Evolutionary conservation across 2,113 vertebrate species (phyloP).

Genomic region (Scophthalmus maximus): DNA sequence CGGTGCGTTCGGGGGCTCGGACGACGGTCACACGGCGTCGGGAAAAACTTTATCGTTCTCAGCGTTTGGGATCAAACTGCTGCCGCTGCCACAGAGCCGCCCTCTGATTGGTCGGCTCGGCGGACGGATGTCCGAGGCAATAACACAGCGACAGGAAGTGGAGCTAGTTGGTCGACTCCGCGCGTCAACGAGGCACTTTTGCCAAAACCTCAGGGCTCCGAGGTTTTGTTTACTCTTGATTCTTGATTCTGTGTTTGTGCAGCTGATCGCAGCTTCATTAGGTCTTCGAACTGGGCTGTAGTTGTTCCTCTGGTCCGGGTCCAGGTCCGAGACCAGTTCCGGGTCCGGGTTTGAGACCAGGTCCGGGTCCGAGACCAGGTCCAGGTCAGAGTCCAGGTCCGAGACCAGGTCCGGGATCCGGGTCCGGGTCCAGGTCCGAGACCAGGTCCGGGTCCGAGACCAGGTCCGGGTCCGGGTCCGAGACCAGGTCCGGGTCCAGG

Average conservation of each 20-base stretch:
- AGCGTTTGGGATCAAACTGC: too few species aligned
- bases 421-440: too few species aligned
- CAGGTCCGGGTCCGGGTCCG: too few species aligned
- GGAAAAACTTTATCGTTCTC: too few species aligned
- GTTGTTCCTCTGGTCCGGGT: background rate
- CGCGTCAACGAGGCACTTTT: constrained; percentile 70
- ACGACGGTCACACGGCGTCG: background rate
- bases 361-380: too few species aligned
- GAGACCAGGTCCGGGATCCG: too few species aligned
- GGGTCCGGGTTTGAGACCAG: too few species aligned
- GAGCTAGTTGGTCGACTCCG: constrained; percentile 26
- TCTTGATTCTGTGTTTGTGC: constrained; percentile 66
- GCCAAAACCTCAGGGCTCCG: constrained; percentile 76
- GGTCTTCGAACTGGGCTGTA: too few species aligned
- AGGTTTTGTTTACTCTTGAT: constrained; percentile 69
- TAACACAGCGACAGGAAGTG: constrained; percentile 51
- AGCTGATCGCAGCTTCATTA: constrained; percentile 59
- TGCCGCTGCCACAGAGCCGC: constrained; percentile 7
- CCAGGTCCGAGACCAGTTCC: too few species aligned
- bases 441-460: too few species aligned
- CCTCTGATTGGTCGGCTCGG: constrained; percentile 15
- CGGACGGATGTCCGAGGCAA: constrained; percentile 28
- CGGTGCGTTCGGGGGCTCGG: constrained; percentile 1
- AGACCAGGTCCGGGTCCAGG: too few species aligned
- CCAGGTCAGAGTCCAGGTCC: too few species aligned